These are phyloP conservation scores for Drosophila formosana DNA, from an alignment of 2,888 invertebrate species.

Conservation along the genomic window DNA sequence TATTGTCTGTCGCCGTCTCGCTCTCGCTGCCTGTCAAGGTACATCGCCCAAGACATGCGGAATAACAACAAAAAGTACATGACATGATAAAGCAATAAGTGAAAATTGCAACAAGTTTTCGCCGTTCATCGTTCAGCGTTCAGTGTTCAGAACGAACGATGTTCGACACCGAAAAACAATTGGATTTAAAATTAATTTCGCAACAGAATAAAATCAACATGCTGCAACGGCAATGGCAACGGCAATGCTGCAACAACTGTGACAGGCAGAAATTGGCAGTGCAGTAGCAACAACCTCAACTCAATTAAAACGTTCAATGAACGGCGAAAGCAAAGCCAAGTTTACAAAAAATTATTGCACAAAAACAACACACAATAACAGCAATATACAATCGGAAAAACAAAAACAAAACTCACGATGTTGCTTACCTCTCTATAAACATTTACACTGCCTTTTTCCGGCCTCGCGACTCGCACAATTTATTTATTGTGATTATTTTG, in stretches of 20 bases:
- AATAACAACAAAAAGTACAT: constrained; percentile 34
- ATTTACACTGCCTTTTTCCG: constrained; percentile 29
- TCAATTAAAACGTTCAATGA: constrained; percentile 69
- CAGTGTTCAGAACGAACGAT: constrained; percentile 4
- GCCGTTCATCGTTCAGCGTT: constrained; percentile 9
- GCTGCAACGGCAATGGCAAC: constrained; percentile 2
- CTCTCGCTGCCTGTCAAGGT: constrained; percentile 31
- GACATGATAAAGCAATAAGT: constrained; percentile 75
- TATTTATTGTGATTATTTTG: constrained; percentile 54
- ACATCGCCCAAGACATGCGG: constrained; percentile 38
- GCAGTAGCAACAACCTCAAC: constrained; percentile 50
- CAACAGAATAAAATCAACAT: constrained; percentile 62
- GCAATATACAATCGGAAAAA: constrained; percentile 29
- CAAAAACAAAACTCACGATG: constrained; percentile 32
- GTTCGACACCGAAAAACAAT: constrained; percentile 61
- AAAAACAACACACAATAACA: constrained; percentile 16
- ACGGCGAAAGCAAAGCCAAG: constrained; percentile 38
- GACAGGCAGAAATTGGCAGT: constrained; percentile 31
- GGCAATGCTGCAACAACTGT: background rate
- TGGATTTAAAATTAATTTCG: constrained; percentile 69
- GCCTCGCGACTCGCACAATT: constrained; percentile 25
- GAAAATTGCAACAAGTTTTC: constrained; percentile 74
- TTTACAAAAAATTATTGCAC: constrained; percentile 2
- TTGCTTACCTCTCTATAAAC: constrained; percentile 54
- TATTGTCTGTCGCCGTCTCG: background rate